phyloP scores from a whole-genome alignment of 2,113 vertebrate genomes.

The Actenoides hombroni region DNA sequence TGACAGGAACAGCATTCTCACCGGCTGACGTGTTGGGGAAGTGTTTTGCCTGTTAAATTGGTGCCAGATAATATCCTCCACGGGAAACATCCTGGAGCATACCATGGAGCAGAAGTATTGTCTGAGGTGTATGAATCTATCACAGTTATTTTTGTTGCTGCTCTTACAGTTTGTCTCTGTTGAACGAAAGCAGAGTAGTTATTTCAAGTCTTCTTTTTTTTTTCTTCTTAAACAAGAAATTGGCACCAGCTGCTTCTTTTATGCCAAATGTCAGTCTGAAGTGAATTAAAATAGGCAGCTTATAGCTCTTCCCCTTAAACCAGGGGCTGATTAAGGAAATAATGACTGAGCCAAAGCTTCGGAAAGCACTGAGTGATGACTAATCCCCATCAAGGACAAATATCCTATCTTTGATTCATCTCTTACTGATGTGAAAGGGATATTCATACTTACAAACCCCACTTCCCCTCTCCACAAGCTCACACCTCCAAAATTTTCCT shows the following conservation, averaged over 20 bases:
- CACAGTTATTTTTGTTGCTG: constrained; percentile 55
- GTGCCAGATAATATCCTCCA: neutral
- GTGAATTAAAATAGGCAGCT: constrained; percentile 32
- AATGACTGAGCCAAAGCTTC: constrained; percentile 2
- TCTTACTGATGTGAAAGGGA: neutral
- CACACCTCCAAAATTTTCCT: neutral
- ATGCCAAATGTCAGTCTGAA: constrained; percentile 30
- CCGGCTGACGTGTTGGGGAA: neutral
- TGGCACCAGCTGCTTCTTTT: constrained; percentile 56
- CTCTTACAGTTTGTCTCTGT: constrained; percentile 1
- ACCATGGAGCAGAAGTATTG: neutral
- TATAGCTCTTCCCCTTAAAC: constrained; percentile 41
- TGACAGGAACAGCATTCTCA: neutral
- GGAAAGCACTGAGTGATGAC: constrained; percentile 6
- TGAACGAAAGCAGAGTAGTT: constrained; percentile 52
- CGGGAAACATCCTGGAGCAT: neutral
- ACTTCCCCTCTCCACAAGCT: neutral
- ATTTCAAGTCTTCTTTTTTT: constrained; percentile 58
- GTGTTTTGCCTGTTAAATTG: neutral
- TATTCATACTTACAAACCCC: neutral
- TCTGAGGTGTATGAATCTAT: constrained; percentile 35
- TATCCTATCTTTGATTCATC: constrained; percentile 34
- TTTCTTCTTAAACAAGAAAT: constrained; percentile 12
- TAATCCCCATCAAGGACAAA: constrained; percentile 25
- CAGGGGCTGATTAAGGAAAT: constrained; percentile 42